Conservation (phyloP, 2,113 vertebrate genomes). For the Centropus bengalensis region DNA sequence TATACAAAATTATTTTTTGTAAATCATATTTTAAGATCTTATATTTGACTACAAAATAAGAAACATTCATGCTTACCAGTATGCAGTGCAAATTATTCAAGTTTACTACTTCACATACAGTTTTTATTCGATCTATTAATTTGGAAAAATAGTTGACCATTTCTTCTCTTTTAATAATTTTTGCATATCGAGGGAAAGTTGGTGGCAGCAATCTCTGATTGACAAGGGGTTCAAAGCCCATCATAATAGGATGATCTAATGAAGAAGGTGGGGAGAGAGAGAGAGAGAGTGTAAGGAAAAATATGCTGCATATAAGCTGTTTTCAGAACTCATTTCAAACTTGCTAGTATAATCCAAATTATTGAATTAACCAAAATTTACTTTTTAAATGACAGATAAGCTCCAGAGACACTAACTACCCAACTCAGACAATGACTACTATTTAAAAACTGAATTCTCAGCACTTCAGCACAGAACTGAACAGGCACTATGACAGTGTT, state of each 20-base stretch:
- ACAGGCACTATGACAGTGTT: background rate
- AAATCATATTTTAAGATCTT: background rate
- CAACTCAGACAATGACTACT: background rate
- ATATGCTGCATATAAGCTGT: background rate
- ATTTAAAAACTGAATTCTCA: background rate
- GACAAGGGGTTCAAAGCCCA: slow-evolving; percentile 98
- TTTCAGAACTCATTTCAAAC: background rate
- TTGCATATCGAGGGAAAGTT: slow-evolving; percentile 97
- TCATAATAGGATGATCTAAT: slow-evolving; percentile 98
- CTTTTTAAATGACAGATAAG: background rate
- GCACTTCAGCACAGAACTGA: background rate
- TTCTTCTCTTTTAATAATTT: slow-evolving; percentile 98
- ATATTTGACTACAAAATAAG: background rate
- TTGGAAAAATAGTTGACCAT: slow-evolving; percentile 98
- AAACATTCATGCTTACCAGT: slow-evolving; percentile 82
- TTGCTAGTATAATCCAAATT: background rate
- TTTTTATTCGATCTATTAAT: slow-evolving; percentile 96
- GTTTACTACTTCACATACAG: slow-evolving; percentile 96
- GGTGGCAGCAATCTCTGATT: slow-evolving; percentile 97
- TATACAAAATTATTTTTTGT: background rate
- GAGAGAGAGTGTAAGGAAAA: background rate
- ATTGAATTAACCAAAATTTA: background rate
- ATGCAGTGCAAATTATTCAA: slow-evolving; percentile 96
- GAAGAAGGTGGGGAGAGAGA: background rate
- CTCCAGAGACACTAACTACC: background rate